phyloP scores from a whole-genome alignment of 1,140 invertebrate genomes.

The Nephotettix cincticeps region DNA sequence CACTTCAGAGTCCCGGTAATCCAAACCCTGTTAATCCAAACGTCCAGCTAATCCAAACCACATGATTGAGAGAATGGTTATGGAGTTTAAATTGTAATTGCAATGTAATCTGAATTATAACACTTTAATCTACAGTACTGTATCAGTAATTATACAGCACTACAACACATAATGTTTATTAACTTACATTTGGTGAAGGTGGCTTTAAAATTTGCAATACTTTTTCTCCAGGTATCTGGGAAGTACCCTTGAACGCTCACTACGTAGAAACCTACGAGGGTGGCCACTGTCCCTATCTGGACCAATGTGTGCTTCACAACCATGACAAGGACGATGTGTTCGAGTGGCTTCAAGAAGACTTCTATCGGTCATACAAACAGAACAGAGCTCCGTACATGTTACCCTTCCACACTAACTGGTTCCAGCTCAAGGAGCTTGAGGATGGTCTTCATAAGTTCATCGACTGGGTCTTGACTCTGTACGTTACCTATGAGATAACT shows the following conservation, averaged over 20 bases:
- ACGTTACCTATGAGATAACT: too few relatives aligned
- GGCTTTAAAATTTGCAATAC: background rate
- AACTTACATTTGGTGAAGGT: background rate
- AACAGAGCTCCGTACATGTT: conserved; percentile 92
- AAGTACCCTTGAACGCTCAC: conserved; percentile 90
- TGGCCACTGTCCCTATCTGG: conserved; percentile 88
- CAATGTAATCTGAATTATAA: too few relatives aligned
- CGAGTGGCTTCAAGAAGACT: conserved; percentile 90
- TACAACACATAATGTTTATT: conserved; percentile 32
- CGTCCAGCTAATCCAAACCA: too few relatives aligned
- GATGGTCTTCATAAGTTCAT: conserved; percentile 83
- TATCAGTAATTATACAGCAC: too few relatives aligned
- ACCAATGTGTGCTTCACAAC: conserved; percentile 91
- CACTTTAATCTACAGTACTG: too few relatives aligned
- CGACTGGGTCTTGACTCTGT: conserved; percentile 75
- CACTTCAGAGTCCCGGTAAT: too few relatives aligned
- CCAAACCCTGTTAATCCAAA: too few relatives aligned
- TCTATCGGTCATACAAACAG: conserved; percentile 76
- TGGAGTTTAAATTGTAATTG: too few relatives aligned
- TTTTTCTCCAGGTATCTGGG: conserved; percentile 76
- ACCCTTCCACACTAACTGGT: conserved; percentile 94
- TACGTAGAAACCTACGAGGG: conserved; percentile 87
- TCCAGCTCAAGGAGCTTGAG: conserved; percentile 85
- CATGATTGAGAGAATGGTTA: too few relatives aligned
- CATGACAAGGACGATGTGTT: conserved; percentile 83